phyloP scores from a whole-genome alignment of 2,888 invertebrate species.

The Dryococelus australis region DNA sequence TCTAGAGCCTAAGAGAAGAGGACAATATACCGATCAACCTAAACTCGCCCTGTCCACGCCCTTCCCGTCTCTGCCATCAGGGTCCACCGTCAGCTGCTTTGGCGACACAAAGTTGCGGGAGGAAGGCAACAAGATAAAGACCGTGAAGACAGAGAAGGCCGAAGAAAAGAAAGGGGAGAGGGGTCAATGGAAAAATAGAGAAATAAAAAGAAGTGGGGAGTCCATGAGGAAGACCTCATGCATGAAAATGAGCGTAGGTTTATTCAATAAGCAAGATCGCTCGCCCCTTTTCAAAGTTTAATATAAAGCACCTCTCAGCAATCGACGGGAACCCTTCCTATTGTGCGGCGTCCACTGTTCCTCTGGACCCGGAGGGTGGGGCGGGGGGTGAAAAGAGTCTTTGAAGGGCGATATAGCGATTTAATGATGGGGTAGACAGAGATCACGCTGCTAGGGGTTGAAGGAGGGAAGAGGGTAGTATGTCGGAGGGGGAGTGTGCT shows the following conservation, averaged over 20 bases:
- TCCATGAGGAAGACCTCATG: conserved; percentile 36
- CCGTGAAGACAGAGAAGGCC: not conserved
- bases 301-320: conserved; percentile 41
- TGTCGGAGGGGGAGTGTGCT: conserved; percentile 4
- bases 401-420: conserved; percentile 29
- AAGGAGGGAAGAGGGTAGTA: not conserved
- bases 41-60: not conserved
- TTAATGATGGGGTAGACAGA: conserved; percentile 21
- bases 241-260: conserved; percentile 39
- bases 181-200: not conserved
- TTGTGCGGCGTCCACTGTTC: conserved; percentile 26
- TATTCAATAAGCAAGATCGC: conserved; percentile 40
- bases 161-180: not conserved
- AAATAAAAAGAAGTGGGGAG: not conserved
- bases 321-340: conserved; percentile 11
- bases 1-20: not conserved
- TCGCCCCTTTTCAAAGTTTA: conserved; percentile 40
- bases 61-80: not conserved
- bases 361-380: not conserved
- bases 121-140: not conserved
- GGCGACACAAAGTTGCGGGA: not conserved
- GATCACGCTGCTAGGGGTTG: not conserved
- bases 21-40: not conserved
- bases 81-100: not conserved
- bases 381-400: conserved; percentile 24